Base-by-base conservation (phyloP, 2,113 vertebrate genomes). In the Scomber japonicus region DNA sequence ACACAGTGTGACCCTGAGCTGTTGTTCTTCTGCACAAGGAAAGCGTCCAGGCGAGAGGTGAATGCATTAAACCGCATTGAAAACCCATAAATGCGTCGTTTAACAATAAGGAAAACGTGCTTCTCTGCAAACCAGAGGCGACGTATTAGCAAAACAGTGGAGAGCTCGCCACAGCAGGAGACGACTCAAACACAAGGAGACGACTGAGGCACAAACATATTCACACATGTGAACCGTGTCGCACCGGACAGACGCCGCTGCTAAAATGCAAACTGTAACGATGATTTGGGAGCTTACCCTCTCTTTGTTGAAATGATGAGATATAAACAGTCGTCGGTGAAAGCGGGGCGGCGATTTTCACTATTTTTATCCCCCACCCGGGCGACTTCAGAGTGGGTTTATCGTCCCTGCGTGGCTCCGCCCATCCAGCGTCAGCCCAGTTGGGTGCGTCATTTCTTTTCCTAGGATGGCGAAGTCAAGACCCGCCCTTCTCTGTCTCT, bases 401-500 rank as follows among this genome's bases (percentile, higher is more conserved):
- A 90, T 83, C 75, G 51, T 70, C 70, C 46, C 80, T 13, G 17
- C 60, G 44, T 66, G 9, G 75, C 89, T 84, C 91, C 91, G 84
- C 90, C 92, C 88, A 62, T 56, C 77, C 54, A 35, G 83, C 89
- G 71, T 84, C 88, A 86, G 63, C 79, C 77, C 21, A 71, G 60
- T 83, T 84, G 91, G 91, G 93, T 93, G 91, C 91, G 93, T 89
- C 84, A 80, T 40, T 40, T 40, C 9, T 40, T 40, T 40, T 40
- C 6, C 35, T 40, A 40, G 35, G 35, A 40, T 9, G 6, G 35
- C 0, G 35, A 40, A 40, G 35, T 40, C 35, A 40, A 9, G 35
- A 40, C 35, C 35, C 35, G 35, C 35, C 35, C 35, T 8, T 40
- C 35, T 40, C 6, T 40, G 6, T 7, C 35, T 6, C 19, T 35